Evolutionary conservation across 2,888 invertebrate genomes (phyloP).

Genomic region (Scaptodrosophila latifasciaeformis): DNA sequence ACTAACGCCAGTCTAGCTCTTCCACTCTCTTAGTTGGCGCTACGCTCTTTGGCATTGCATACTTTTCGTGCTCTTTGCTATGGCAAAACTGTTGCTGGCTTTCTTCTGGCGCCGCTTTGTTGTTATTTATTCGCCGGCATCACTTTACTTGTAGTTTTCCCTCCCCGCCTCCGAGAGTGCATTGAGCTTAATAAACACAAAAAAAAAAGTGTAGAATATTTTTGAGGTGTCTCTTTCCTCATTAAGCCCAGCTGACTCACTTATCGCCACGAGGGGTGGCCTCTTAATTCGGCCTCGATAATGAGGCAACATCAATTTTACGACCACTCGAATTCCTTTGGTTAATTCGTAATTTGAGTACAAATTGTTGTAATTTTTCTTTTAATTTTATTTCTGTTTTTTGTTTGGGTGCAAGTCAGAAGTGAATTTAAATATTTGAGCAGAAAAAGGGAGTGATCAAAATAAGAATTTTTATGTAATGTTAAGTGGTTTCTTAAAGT

Average conservation of each 20-base stretch:
- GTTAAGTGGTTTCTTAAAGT: too few species aligned
- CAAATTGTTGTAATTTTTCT: too few species aligned
- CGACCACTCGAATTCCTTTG: constrained; percentile 11
- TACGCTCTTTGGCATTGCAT: constrained; percentile 4
- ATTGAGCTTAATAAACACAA: neutral
- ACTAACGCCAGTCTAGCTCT: neutral
- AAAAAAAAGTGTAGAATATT: neutral
- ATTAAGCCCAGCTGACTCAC: neutral
- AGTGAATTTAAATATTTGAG: too few species aligned
- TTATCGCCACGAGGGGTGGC: too few species aligned
- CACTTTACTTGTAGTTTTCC: constrained; percentile 26
- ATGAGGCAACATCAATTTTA: too few species aligned
- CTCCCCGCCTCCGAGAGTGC: constrained; percentile 7
- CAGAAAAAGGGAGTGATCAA: constrained; percentile 4
- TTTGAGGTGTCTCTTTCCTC: neutral
- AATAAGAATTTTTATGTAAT: too few species aligned
- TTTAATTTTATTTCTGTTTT: too few species aligned
- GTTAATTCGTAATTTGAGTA: too few species aligned
- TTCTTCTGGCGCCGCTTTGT: constrained; percentile 11
- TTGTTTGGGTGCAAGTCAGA: too few species aligned
- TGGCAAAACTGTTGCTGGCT: constrained; percentile 56
- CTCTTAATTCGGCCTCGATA: too few species aligned
- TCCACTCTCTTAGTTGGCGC: constrained; percentile 23
- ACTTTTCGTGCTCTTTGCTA: constrained; percentile 39
- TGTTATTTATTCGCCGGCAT: constrained; percentile 63